Base-by-base conservation (phyloP, 1,140 invertebrate genomes). In the Cotesia chilonis region DNA sequence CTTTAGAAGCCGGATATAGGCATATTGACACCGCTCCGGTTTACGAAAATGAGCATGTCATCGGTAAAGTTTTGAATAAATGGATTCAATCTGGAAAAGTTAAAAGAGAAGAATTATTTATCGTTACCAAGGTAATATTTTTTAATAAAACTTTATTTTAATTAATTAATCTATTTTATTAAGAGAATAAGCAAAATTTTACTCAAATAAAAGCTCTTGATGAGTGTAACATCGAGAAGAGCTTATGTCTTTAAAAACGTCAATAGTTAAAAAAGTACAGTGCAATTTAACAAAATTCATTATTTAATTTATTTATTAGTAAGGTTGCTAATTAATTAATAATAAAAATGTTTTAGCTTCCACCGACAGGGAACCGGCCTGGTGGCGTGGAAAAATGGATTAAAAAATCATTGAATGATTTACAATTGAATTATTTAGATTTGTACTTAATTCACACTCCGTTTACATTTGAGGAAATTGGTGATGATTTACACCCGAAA, bases 391-490 rank as follows among this genome's bases (percentile, higher is more conserved):
- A 90, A 78, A 88, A 89, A 57, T 91, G 86, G 77, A 87, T 93
- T 20, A 88, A 89, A 63, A 84, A 84, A 54, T 92, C 92, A 0
- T 75, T 92, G 14, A 78, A 85, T 66, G 84, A 87, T 63, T 82
- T 93, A 12, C 87, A 89, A 64, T 74, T 93, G 38, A 88, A 90
- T 47, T 94, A 94, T 78, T 73, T 94, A 1, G 93, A 94, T 80
- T 77, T 94, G 10, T 93, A 93, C 81, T 83, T 94, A 1, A 84
- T 93, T 37, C 92, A 94, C 75, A 81, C 83, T 0, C 92, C 93
- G 0, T 93, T 94, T 79, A 87, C 85, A 0, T 90, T 92, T 68
- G 83, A 87, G 74, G 89, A 90, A 75, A 78, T 89, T 7, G 85
- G 82, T 78, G 76, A 85, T 66, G 76, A 91, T 65, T 76, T 88